phyloP scores from a whole-genome alignment of 2,888 invertebrate species.

The Venusia cambrica region DNA sequence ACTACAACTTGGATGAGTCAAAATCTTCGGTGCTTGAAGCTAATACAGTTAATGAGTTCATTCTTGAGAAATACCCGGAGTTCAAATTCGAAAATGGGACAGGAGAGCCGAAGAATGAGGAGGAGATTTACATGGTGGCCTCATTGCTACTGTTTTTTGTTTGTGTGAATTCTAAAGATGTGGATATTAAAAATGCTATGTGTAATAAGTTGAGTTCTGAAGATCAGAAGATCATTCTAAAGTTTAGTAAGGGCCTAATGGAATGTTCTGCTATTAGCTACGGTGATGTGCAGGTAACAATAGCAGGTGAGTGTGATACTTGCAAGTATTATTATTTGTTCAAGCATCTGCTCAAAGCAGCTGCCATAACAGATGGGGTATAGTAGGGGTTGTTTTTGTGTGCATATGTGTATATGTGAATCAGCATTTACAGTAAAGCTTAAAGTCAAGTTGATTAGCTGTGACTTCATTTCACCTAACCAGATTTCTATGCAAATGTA shows the following conservation, averaged over 20 bases:
- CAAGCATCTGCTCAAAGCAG: background rate
- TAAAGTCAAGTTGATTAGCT: too few species aligned
- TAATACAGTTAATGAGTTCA: conserved; percentile 60
- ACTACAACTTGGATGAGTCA: conserved; percentile 62
- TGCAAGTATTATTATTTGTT: conserved; percentile 13
- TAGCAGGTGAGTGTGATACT: conserved; percentile 58
- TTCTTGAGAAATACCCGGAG: conserved; percentile 72
- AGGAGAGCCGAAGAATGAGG: conserved; percentile 44
- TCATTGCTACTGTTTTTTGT: conserved; percentile 76
- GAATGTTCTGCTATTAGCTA: conserved; percentile 63
- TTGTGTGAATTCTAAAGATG: conserved; percentile 76
- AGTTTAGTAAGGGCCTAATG: conserved; percentile 76
- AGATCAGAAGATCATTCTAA: conserved; percentile 77
- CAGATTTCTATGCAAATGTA: too few species aligned
- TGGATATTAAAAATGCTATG: conserved; percentile 78
- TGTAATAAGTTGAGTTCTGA: conserved; percentile 71
- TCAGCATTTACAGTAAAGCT: background rate
- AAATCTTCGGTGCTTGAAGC: conserved; percentile 65
- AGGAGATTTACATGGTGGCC: conserved; percentile 64
- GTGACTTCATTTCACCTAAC: too few species aligned
- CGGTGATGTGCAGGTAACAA: conserved; percentile 61
- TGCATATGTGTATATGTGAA: conserved; percentile 8
- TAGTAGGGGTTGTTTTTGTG: conserved; percentile 3
- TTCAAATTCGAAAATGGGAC: conserved; percentile 66
- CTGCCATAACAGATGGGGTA: background rate